Evolutionary conservation across 2,888 invertebrate genomes (phyloP).

Genomic region (Clostera curtula): DNA sequence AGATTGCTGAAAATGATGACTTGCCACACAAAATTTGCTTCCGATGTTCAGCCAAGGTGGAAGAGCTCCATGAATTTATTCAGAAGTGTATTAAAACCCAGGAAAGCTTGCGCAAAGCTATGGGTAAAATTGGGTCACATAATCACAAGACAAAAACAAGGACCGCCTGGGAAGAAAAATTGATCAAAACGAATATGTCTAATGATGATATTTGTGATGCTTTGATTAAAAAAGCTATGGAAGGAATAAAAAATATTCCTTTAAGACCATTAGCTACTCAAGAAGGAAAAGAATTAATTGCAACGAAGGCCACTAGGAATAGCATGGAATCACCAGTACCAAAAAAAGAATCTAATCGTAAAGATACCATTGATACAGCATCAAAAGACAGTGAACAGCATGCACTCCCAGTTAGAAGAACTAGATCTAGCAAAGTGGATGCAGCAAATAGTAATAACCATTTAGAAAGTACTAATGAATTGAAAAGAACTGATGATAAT

Average conservation of each 20-base stretch:
- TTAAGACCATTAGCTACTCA: slow-evolving; percentile 20
- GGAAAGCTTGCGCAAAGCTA: slow-evolving; percentile 37
- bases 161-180: slow-evolving; percentile 55
- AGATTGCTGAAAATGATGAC: slow-evolving; percentile 66
- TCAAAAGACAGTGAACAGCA: no score
- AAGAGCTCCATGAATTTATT: slow-evolving; percentile 64
- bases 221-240: slow-evolving; percentile 63
- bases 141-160: slow-evolving; percentile 43
- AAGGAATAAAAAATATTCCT: slow-evolving; percentile 48
- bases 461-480: neutral
- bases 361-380: slow-evolving; percentile 7
- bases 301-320: slow-evolving; percentile 5
- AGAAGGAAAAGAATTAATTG: slow-evolving; percentile 21
- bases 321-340: slow-evolving; percentile 5
- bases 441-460: neutral
- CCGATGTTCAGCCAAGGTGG: slow-evolving; percentile 66
- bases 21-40: slow-evolving; percentile 71
- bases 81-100: slow-evolving; percentile 63
- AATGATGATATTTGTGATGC: slow-evolving; percentile 69
- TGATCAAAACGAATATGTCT: slow-evolving; percentile 56
- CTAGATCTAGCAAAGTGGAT: slow-evolving; percentile 7
- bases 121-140: slow-evolving; percentile 39
- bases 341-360: no score
- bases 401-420: slow-evolving; percentile 12
- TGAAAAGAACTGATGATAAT: neutral